Percentiles rank a stretch among this genome's conserved stretches.
Conservation (phyloP, 2,113 vertebrate genomes). For the Misgurnus anguillicaudatus region DNA sequence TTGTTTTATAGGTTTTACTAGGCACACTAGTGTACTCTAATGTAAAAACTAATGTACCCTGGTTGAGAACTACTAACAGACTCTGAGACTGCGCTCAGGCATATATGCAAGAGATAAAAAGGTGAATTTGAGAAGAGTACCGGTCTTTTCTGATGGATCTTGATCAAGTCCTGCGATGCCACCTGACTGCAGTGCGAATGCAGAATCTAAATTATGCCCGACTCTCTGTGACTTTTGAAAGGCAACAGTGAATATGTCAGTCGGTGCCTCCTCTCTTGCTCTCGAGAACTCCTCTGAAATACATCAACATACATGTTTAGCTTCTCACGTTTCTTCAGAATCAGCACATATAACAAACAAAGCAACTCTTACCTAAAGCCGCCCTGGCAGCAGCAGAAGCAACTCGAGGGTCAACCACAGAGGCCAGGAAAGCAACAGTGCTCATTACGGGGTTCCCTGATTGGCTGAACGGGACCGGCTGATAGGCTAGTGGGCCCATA, state of each 20-base stretch:
- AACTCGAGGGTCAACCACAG: conserved; percentile 93
- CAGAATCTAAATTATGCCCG: conserved; percentile 64
- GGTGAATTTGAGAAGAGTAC: conserved; percentile 61
- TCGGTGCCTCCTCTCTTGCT: conserved; percentile 83
- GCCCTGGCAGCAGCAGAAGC: conserved; percentile 92
- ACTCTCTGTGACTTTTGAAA: conserved; percentile 83
- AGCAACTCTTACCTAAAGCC: conserved; percentile 80
- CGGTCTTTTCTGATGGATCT: conserved; percentile 81
- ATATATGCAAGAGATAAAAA: not conserved
- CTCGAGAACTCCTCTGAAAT: conserved; percentile 91
- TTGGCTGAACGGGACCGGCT: conserved; percentile 96
- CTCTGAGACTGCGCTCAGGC: not conserved
- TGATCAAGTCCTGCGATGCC: conserved; percentile 77
- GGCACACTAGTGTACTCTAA: too few species aligned
- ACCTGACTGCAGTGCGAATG: conserved; percentile 77
- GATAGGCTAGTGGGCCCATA: conserved; percentile 90
- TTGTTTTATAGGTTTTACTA: too few species aligned
- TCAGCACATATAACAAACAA: not conserved
- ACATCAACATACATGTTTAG: not conserved
- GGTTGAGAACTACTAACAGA: too few species aligned
- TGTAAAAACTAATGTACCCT: too few species aligned
- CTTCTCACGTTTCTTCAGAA: conserved; percentile 47
- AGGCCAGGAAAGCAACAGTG: conserved; percentile 94
- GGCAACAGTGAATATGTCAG: conserved; percentile 81
- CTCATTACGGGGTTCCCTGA: conserved; percentile 99